Evolutionary conservation across 1,140 invertebrate genomes (phyloP).

Genomic region (Brachionus paranguensis): DNA sequence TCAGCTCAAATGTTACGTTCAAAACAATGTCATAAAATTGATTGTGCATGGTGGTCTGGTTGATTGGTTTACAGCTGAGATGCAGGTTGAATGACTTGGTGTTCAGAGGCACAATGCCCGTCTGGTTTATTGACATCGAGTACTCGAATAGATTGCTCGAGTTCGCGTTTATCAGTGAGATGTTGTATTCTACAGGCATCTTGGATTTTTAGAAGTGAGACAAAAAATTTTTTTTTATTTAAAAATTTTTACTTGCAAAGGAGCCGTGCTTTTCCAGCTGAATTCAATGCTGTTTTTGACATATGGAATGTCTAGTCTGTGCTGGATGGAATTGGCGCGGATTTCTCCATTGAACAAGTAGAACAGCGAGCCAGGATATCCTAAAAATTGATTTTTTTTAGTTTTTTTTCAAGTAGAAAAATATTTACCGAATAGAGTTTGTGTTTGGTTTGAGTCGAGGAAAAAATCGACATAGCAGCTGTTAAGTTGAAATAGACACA

Average conservation of each 20-base stretch:
- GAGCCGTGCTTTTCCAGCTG: slow-evolving; percentile 19
- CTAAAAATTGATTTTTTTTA: neutral
- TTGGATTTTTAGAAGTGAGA: neutral
- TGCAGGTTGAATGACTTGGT: neutral
- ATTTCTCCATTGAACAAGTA: slow-evolving; percentile 31
- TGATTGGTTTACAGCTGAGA: neutral
- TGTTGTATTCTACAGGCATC: neutral
- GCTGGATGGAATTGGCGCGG: neutral
- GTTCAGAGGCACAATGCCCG: neutral
- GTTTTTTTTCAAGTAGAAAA: neutral
- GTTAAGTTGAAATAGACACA: neutral
- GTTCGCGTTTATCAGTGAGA: neutral
- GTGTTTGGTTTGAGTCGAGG: slow-evolving; percentile 27
- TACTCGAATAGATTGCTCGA: neutral
- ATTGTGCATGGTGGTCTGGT: neutral
- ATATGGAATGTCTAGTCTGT: neutral
- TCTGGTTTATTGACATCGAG: neutral
- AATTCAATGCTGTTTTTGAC: neutral
- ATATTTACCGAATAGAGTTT: neutral
- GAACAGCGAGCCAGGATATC: slow-evolving; percentile 26
- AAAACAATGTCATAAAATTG: neutral
- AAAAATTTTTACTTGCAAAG: neutral
- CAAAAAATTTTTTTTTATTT: no score
- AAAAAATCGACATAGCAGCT: slow-evolving; percentile 17
- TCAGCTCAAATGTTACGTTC: neutral